phyloP scores from a whole-genome alignment of 2,113 vertebrate species.

The Hyla sarda region DNA sequence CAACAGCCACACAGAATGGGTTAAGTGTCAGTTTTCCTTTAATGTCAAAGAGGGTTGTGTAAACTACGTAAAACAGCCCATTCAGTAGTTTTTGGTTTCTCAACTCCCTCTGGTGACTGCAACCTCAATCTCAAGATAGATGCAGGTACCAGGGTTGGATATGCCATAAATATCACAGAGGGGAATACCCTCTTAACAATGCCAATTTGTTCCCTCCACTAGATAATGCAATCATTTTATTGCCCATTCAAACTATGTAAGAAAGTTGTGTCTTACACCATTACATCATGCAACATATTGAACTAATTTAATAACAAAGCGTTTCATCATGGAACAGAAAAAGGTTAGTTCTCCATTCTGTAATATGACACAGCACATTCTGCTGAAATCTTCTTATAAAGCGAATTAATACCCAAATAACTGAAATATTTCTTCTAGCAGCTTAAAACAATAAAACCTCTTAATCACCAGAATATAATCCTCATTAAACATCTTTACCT shows the following conservation, averaged over 20 bases:
- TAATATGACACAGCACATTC: conserved; percentile 24
- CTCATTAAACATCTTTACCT: conserved; percentile 35
- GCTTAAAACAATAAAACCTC: conserved; percentile 30
- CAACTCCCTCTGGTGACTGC: too few species aligned
- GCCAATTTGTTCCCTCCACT: neutral
- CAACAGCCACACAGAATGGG: too few species aligned
- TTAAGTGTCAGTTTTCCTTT: too few species aligned
- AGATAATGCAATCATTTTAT: neutral
- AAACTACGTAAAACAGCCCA: too few species aligned
- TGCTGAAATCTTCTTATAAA: conserved; percentile 29
- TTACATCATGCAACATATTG: neutral
- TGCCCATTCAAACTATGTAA: neutral
- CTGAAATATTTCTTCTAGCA: conserved; percentile 42
- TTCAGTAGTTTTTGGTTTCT: too few species aligned
- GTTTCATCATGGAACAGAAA: neutral
- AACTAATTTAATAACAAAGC: neutral
- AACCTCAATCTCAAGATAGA: too few species aligned
- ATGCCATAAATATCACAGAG: too few species aligned
- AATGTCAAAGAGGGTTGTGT: too few species aligned
- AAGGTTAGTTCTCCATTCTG: neutral
- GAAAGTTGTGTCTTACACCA: neutral
- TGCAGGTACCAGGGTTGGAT: too few species aligned
- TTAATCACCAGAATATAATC: conserved; percentile 36
- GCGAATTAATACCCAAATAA: conserved; percentile 41
- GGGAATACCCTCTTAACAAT: neutral